Conservation (phyloP, 2,797 vertebrate species). For the Melanotaenia nigrans region DNA sequence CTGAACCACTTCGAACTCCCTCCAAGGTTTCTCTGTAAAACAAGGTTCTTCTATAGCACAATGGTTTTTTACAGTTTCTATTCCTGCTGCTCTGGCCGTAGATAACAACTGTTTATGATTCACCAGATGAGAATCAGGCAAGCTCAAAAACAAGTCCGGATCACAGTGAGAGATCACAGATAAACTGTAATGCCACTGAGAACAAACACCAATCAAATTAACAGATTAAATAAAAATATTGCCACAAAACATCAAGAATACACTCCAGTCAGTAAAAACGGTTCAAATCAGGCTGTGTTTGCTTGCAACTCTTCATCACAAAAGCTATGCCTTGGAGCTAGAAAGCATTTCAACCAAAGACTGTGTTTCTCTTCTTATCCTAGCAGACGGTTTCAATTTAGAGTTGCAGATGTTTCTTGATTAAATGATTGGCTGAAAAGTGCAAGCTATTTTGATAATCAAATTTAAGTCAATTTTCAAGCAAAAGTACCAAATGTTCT, state of each 20-base stretch:
- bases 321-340: not conserved
- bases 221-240: constrained; percentile 10
- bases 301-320: not conserved
- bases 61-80: constrained; percentile 45
- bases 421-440: not conserved
- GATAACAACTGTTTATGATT: constrained; percentile 55
- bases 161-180: constrained; percentile 27
- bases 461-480: constrained; percentile 5
- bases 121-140: constrained; percentile 24
- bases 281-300: not conserved
- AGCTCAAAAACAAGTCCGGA: constrained; percentile 23
- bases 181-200: constrained; percentile 21
- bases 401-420: not conserved
- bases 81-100: constrained; percentile 45
- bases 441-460: not conserved
- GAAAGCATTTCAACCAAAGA: not conserved
- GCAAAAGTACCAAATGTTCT: not conserved
- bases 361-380: not conserved
- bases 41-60: constrained; percentile 32
- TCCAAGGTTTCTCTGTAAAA: constrained; percentile 47
- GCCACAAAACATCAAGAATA: not conserved
- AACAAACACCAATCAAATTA: constrained; percentile 24
- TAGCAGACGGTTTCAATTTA: not conserved
- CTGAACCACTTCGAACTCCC: constrained; percentile 37
- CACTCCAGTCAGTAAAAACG: not conserved